Evolutionary conservation across 2,113 vertebrate species (phyloP), one percentile per base, ranked within the genome.

Genomic region (Fregata magnificens): DNA sequence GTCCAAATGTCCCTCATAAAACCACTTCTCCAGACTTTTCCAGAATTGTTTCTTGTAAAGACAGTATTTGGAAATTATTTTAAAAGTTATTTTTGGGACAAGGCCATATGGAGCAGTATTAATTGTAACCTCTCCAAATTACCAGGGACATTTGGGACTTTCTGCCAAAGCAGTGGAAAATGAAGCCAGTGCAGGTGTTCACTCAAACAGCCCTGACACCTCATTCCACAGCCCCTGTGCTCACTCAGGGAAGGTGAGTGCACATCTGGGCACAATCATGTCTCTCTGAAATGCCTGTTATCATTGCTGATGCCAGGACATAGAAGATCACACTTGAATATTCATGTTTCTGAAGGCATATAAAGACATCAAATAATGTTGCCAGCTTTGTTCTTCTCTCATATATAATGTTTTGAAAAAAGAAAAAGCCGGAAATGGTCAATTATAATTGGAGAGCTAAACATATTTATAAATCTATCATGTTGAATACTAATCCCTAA

Each of bases 51-150:
- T 66, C 67, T 85, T 63, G 32, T 84, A 92, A 88, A 88, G 71
- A 47, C 16, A 63, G 71, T 50, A 63, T 94, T 96, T 95, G 34
- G 45, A 96, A 96, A 84, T 86, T 81, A 85, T 82, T 97, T 91
- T 74, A 34, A 25, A 86, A 93, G 67, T 83, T 92, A 77, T 95
- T 97, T 97, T 95, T 70, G 86, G 47, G 19, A 69, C 7, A 7
- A 93, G 79, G 36, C 32, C 47, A 86, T 47, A 83, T 34, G 65
- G 34, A 91, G 17, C 40, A 88, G 16, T 29, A 91, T 71, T 81
- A 93, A 44, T 73, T 95, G 63, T 88, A 61, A 87, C 45, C 13
- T 90, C 67, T 97, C 87, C 80, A 97, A 97, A 96, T 87, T 93
- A 91, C 65, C 40, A 77, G 26, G 55, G 65, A 79, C n/a, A 80